These are phyloP conservation scores for Synanthedon vespiformis DNA, from an alignment of 2,888 invertebrate genomes.

Conservation along the genomic window DNA sequence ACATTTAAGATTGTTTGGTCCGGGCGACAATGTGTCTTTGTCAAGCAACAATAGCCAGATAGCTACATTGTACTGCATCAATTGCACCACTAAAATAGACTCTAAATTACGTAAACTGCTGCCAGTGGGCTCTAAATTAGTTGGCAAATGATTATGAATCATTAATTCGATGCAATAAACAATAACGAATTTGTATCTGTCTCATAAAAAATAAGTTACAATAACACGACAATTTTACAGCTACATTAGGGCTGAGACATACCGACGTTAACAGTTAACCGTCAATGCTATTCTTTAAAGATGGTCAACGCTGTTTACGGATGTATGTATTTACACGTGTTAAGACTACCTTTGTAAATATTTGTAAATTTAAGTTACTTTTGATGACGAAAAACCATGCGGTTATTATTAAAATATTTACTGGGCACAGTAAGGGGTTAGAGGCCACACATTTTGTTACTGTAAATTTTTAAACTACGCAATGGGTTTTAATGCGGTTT, in stretches of 20 bases:
- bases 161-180: conserved; percentile 23
- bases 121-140: conserved; percentile 48
- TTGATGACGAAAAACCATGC: too few species aligned
- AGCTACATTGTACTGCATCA: conserved; percentile 48
- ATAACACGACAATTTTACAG: background rate
- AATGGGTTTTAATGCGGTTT: too few species aligned
- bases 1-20: conserved; percentile 44
- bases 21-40: conserved; percentile 54
- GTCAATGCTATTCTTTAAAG: too few species aligned
- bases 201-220: background rate
- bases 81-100: conserved; percentile 55
- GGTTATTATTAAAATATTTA: too few species aligned
- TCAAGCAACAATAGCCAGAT: conserved; percentile 50
- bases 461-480: too few species aligned
- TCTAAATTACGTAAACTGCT: conserved; percentile 61
- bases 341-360: too few species aligned
- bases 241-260: background rate
- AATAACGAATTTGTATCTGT: conserved; percentile 1
- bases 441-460: too few species aligned
- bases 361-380: too few species aligned
- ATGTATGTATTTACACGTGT: too few species aligned
- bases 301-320: too few species aligned
- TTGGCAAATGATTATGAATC: conserved; percentile 54
- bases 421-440: too few species aligned
- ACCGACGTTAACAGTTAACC: too few species aligned